These are phyloP conservation scores for Aviceda subcristata DNA, from an alignment of 2,113 vertebrate genomes.

Conservation along the genomic window DNA sequence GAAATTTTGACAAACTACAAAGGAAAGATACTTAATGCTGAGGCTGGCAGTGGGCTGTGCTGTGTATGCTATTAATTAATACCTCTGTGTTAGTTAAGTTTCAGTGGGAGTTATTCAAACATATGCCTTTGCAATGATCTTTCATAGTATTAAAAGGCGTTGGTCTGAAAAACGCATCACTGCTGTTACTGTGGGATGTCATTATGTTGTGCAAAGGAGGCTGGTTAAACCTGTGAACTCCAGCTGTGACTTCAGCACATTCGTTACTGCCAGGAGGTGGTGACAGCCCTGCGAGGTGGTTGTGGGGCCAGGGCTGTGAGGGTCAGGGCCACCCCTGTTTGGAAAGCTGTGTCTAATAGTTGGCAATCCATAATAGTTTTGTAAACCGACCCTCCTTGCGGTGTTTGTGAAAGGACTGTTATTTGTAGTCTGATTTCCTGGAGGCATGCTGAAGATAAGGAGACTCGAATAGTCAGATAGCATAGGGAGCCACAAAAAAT, in stretches of 20 bases:
- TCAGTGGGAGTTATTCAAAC: neutral
- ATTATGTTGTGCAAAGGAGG: neutral
- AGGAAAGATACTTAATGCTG: neutral
- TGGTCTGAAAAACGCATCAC: neutral
- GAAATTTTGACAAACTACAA: neutral
- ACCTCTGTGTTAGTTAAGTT: neutral
- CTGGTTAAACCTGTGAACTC: neutral
- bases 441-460: neutral
- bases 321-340: neutral
- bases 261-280: neutral
- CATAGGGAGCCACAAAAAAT: neutral
- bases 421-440: neutral
- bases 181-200: neutral
- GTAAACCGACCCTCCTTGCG: neutral
- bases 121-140: neutral
- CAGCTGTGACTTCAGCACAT: neutral
- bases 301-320: neutral
- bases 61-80: neutral
- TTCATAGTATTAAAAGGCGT: neutral
- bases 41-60: neutral
- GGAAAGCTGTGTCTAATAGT: neutral
- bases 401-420: neutral
- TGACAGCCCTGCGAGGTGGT: constrained; percentile 7
- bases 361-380: neutral
- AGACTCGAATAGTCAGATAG: neutral